phyloP scores from a whole-genome alignment of 2,888 invertebrate genomes.

The Carcina quercana region DNA sequence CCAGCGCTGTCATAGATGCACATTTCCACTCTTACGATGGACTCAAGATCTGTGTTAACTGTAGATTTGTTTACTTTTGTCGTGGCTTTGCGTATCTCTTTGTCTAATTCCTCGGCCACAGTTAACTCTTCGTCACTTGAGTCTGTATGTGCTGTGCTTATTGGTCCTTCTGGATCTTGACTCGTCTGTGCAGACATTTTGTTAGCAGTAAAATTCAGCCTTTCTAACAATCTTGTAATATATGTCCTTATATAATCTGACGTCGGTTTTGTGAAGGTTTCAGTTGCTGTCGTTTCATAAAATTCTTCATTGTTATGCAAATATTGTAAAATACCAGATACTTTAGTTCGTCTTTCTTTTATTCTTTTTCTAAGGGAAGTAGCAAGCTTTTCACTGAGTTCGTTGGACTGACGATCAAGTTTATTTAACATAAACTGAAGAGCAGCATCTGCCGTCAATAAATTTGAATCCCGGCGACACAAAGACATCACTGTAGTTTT shows the following conservation, averaged over 20 bases:
- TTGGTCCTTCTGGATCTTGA: background rate
- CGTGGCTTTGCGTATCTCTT: constrained; percentile 1
- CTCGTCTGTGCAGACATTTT: constrained; percentile 1
- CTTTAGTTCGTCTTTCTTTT: constrained; percentile 4
- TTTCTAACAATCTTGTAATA: constrained; percentile 2
- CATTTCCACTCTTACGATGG: constrained; percentile 13
- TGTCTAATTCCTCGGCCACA: constrained; percentile 2
- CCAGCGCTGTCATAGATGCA: constrained; percentile 12
- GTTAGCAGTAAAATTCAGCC: background rate
- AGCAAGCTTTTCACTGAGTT: constrained; percentile 3
- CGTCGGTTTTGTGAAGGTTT: constrained; percentile 1
- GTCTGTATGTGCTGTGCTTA: background rate
- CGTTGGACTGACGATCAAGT: constrained; percentile 4
- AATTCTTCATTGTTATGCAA: background rate
- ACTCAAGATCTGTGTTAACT: constrained; percentile 8
- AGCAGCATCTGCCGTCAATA: constrained; percentile 4
- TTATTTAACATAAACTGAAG: constrained; percentile 5
- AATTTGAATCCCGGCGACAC: background rate
- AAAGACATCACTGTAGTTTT: constrained; percentile 1
- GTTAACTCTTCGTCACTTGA: constrained; percentile 2
- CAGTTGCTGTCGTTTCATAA: background rate
- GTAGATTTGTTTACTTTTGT: constrained; percentile 3
- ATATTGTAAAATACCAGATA: background rate
- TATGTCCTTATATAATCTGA: constrained; percentile 3
- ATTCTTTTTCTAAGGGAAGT: constrained; percentile 5